Evolutionary conservation across 2,888 invertebrate species (phyloP).

Genomic region (Tipula lateralis): DNA sequence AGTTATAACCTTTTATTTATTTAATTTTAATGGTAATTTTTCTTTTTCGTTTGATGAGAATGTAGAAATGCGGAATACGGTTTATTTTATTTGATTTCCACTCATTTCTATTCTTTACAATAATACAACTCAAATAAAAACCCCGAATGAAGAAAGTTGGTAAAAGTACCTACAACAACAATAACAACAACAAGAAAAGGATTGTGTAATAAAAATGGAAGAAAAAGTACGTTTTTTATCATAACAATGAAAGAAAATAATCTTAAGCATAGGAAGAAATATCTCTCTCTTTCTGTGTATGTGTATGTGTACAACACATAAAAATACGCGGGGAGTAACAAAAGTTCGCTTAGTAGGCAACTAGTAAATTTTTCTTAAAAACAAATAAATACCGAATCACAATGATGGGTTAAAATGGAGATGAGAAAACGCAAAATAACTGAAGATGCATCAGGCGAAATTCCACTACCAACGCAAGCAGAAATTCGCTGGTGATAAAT

Average conservation of each 20-base stretch:
- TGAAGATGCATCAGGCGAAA: no score
- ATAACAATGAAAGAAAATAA: conserved; percentile 1
- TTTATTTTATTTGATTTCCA: neutral
- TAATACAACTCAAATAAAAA: neutral
- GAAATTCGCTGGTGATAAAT: no score
- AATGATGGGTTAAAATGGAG: no score
- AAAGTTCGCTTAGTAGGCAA: no score
- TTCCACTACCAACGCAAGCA: no score
- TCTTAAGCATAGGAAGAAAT: neutral
- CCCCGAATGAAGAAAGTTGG: neutral
- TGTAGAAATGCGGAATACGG: neutral
- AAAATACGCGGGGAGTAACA: no score
- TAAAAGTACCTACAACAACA: neutral
- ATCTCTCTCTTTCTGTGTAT: neutral
- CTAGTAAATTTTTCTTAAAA: no score
- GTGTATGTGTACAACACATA: no score
- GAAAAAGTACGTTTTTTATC: neutral
- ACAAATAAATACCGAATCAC: no score
- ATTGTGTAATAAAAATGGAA: neutral
- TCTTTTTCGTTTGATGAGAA: neutral
- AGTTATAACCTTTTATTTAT: neutral
- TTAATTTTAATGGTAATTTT: neutral
- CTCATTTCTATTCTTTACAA: neutral
- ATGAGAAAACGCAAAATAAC: no score
- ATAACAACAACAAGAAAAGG: neutral